Evolutionary conservation across 2,113 vertebrate genomes (phyloP), one percentile per base, ranked within the genome.

Genomic region (Hymenochirus boettgeri): DNA sequence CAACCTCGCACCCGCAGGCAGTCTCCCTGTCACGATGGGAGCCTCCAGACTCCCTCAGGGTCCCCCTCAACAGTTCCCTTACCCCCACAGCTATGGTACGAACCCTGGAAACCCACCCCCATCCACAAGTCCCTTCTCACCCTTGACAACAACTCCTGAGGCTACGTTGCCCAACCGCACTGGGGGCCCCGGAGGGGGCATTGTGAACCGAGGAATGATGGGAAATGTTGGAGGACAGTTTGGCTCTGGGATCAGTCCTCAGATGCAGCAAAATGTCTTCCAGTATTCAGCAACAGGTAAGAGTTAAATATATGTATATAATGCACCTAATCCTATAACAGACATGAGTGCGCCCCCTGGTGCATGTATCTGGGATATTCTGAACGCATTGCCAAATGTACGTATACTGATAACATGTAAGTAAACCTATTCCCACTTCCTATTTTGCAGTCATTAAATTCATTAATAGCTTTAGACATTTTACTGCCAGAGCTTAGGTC

Each of bases 221-320:
- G 89, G 88, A 3, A 77, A 77, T 23, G 80, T 92, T 61, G 90
- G 85, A 74, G 91, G 88, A 57, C 92, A 93, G 79, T 93, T 93
- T 60, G 83, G 81, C 24, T 37, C 82, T 10, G 81, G 83, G 51
- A 82, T 93, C 67, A 90, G 59, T 73, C 74, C 92, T 3, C 85
- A 88, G 27, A 80, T 93, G 81, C 93, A 94, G 79, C 91, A 89
- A 77, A 90, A 86, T 45, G 83, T 95, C 79, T 96, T 96, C 69
- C 93, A 93, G 83, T 93, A n/a, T 61, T 90, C 86, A 18, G 87
- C 87, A 55, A 77, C 91, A 58, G 91, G 93, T 96, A 80, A 27
- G 84, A 72, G 21, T 45, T 2, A 3, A 17, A 7, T 33, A 11
- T 33, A 2, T 33, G 11, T 33, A 33, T 33, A 1, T 33, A 33